Conservation (phyloP, 2,888 invertebrate genomes). For the Fabriciana adippe region DNA sequence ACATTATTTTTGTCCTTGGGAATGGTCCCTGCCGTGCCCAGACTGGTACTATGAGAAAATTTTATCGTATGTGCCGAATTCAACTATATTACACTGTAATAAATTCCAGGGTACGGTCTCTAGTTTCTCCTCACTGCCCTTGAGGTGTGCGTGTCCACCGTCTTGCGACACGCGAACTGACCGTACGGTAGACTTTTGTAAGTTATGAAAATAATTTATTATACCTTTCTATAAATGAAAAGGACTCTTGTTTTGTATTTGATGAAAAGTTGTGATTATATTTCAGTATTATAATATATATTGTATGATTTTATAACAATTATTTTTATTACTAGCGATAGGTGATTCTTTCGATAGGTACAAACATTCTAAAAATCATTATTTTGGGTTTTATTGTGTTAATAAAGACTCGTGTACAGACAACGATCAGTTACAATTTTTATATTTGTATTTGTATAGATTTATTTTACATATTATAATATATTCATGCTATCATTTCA, state of each 20-base stretch:
- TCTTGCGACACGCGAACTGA: constrained; percentile 45
- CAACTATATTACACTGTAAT: constrained; percentile 19
- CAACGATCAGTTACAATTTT: not conserved
- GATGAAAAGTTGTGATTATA: constrained; percentile 11
- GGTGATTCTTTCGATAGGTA: too few relatives aligned
- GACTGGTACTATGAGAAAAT: constrained; percentile 15
- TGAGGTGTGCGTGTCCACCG: constrained; percentile 43
- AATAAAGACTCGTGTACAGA: too few relatives aligned
- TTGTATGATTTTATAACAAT: not conserved
- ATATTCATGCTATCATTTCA: too few relatives aligned
- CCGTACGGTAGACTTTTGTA: constrained; percentile 39
- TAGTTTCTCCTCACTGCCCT: constrained; percentile 19
- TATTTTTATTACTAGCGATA: not conserved
- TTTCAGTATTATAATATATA: not conserved
- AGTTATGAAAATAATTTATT: constrained; percentile 40
- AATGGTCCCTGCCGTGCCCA: constrained; percentile 48
- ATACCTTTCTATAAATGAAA: constrained; percentile 32
- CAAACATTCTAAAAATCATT: too few relatives aligned
- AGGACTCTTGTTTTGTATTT: constrained; percentile 15
- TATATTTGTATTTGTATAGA: not conserved
- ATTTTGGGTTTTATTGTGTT: too few relatives aligned
- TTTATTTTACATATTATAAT: too few relatives aligned
- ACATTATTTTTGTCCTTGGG: constrained; percentile 52
- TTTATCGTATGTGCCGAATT: constrained; percentile 15
- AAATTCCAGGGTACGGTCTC: constrained; percentile 19